Evolutionary conservation across 37 sponge, comb jelly and placozoan genomes (phyloP), one percentile per base, ranked within the genome.

Genomic region (Halisarca cf. caerulea): DNA sequence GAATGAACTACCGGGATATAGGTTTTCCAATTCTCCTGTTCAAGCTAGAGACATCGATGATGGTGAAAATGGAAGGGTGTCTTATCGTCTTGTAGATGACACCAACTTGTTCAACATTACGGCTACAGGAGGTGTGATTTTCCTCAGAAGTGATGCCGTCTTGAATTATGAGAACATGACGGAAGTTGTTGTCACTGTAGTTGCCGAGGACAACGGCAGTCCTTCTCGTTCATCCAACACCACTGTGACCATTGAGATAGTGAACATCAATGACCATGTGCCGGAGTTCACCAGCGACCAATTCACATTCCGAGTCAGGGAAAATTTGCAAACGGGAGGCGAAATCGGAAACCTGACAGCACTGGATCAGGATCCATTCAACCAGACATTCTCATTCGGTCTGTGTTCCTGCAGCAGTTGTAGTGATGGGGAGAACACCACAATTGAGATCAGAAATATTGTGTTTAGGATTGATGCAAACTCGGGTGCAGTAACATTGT

Each of bases 201-300:
- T 35, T 15, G 88, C 79, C 3, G 37, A 3, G 23, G 94, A 94
- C 53, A 42, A 66, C 14, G 91, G 91, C 0, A 68, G 36, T 27
- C 83, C 88, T 11, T 30, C 72, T 7, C 80, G 68, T 4, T 69
- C 75, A 0, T 55, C 72, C 11, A 53, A 20, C 33, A 14, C 24
- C 0, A 58, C 36, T 35, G 15, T 90, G 35, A 59, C 39, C 0
- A 86, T 94, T 35, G 58, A n/a, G 14, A 73, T 94, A 0, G 5
- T 7, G 8, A 85, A 88, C 59, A 15, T 39, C 0, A 89, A 90
- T 40, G 90, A 94, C 61, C 86, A 94, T 73, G 32, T 58, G 2
- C 95, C 95, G 2, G 82, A 86, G n/a, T 87, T 94, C 41, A 18
- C 42, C 18, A 55, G 45, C 15, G 32, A 5, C 0, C 81, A 80